Conservation (phyloP, 2,113 vertebrate species). For the Podilymbus podiceps region DNA sequence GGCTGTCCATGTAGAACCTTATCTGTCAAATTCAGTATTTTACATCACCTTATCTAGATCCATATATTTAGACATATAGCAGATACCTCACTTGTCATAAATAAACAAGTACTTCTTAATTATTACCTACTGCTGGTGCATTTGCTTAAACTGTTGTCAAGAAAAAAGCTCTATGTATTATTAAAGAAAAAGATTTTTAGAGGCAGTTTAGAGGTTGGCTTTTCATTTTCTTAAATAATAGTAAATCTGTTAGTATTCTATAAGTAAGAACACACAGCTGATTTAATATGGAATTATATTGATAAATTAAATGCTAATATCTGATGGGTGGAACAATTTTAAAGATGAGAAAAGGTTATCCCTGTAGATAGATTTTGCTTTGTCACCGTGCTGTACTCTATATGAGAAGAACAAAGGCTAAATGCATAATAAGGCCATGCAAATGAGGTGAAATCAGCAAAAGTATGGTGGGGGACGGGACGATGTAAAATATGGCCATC, state of each 20-base stretch:
- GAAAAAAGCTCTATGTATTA: neutral
- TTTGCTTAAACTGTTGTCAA: neutral
- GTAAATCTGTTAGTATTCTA: conserved; percentile 19
- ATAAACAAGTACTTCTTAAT: neutral
- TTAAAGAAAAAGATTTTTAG: neutral
- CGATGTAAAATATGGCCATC: conserved; percentile 64
- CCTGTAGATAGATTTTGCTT: conserved; percentile 66
- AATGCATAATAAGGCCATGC: conserved; percentile 82
- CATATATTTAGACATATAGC: neutral
- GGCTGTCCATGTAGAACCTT: neutral
- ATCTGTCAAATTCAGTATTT: neutral
- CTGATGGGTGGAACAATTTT: conserved; percentile 10
- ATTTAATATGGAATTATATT: conserved; percentile 7
- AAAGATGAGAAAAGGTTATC: neutral
- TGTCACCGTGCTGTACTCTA: conserved; percentile 70
- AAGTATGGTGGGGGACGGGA: conserved; percentile 73
- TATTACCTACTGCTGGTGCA: neutral
- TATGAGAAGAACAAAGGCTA: conserved; percentile 85
- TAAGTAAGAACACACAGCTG: neutral
- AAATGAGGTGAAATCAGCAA: conserved; percentile 88
- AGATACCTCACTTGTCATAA: neutral
- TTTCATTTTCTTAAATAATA: conserved; percentile 19
- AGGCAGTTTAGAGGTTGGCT: neutral
- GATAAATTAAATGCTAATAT: conserved; percentile 33
- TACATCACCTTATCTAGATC: neutral